Base-by-base conservation (phyloP, 2,797 vertebrate genomes). In the Parotocinclus haroldoi region DNA sequence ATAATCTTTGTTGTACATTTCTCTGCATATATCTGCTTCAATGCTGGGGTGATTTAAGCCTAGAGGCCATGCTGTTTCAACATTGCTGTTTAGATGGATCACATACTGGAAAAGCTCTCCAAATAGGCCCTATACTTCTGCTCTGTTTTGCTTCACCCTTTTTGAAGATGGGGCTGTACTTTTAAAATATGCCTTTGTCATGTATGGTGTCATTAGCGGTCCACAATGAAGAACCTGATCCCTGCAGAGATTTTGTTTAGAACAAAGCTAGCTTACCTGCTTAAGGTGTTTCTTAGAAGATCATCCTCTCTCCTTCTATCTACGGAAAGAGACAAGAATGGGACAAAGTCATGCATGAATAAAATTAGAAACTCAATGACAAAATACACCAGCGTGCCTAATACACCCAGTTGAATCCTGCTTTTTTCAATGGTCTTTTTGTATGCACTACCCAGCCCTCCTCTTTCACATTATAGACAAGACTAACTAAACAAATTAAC, bases 1-100 rank as follows among this genome's bases (percentile, higher is more conserved):
- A 84, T 85, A 87, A 90, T 84, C 94, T 95, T 99, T 99, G 95
- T 98, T 95, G 92, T 94, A 91, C 94, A 96, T 96, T 96, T 91
- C 80, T 88, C 87, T 90, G 89, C 88, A 91, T 91, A 87, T 88
- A 90, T 89, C 88, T 94, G 93, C 91, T 91, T 93, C 93, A 88
- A 91, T 81, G 86, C 88, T 79, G 77, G 66, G 79, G 87, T 90
- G 90, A 93, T 92, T 93, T 91, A 92, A 91, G 90, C 89, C 87
- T 84, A 90, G 89, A 82, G 90, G 88, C 89, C 95, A 91, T 83
- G 93, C 94, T 96, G 94, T 88, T 93, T 91, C 87, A 50, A 70
- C 84, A 91, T 91, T 90, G 90, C 85, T 88, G 52, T 56, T 65
- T 63, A 44, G 91, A 89, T 90, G 89, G 89, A 83, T 90, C 89